phyloP scores from a whole-genome alignment of 2,797 vertebrate species.

The Babyrousa celebensis region DNA sequence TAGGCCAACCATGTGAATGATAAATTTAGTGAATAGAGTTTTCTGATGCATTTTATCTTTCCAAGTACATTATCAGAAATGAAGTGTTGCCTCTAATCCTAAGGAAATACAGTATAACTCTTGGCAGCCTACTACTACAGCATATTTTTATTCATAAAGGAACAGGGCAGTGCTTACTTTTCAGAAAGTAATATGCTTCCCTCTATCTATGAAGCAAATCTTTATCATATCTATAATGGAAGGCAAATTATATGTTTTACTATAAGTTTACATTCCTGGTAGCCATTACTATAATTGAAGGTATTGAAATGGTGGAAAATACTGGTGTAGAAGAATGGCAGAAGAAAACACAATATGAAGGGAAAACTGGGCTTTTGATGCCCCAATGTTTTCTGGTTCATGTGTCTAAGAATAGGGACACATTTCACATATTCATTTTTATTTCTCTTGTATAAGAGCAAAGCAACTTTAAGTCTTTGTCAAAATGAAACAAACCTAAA shows the following conservation, averaged over 20 bases:
- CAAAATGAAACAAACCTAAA: slow-evolving; percentile 40
- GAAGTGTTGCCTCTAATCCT: slow-evolving; percentile 86
- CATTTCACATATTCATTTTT: background rate
- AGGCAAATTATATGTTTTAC: slow-evolving; percentile 87
- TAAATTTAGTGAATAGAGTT: slow-evolving; percentile 86
- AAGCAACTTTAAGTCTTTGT: slow-evolving; percentile 23
- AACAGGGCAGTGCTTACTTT: slow-evolving; percentile 79
- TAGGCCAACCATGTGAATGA: slow-evolving; percentile 85
- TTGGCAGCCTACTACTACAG: slow-evolving; percentile 83
- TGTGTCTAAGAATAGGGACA: slow-evolving; percentile 49
- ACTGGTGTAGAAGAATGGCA: slow-evolving; percentile 73
- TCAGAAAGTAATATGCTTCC: slow-evolving; percentile 84
- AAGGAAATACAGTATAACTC: slow-evolving; percentile 85
- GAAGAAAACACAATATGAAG: slow-evolving; percentile 57
- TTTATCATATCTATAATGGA: slow-evolving; percentile 84
- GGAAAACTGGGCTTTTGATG: slow-evolving; percentile 46
- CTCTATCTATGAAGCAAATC: slow-evolving; percentile 79
- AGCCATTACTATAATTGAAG: slow-evolving; percentile 87
- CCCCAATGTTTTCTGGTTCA: slow-evolving; percentile 71
- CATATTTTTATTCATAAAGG: slow-evolving; percentile 86
- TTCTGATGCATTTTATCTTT: slow-evolving; percentile 90
- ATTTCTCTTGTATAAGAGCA: slow-evolving; percentile 2
- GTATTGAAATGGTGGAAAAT: slow-evolving; percentile 82
- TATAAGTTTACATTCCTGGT: slow-evolving; percentile 84
- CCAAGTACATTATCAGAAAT: slow-evolving; percentile 89